These are phyloP conservation scores for Drosophila navojoa DNA, from an alignment of 1,140 invertebrate genomes.

Conservation along the genomic window DNA sequence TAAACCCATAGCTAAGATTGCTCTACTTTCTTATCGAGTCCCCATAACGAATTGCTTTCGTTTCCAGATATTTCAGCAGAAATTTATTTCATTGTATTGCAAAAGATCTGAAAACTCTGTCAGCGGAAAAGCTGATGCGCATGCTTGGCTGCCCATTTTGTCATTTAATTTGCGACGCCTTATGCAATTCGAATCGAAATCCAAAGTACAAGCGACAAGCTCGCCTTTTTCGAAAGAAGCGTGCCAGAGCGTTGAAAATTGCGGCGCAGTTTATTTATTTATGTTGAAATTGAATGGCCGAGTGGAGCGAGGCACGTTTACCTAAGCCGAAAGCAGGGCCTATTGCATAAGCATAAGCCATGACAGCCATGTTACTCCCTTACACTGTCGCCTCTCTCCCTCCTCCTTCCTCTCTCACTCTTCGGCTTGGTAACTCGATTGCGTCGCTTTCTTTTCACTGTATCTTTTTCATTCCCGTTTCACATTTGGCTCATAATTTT, in stretches of 20 bases:
- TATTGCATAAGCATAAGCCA: slow-evolving; percentile 62
- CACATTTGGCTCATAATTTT: slow-evolving; percentile 74
- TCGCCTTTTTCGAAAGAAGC: slow-evolving; percentile 50
- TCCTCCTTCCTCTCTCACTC: not conserved
- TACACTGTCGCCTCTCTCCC: not conserved
- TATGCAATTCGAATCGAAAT: slow-evolving; percentile 49
- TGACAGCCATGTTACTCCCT: slow-evolving; percentile 10
- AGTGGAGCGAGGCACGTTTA: slow-evolving; percentile 53
- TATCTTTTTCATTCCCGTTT: slow-evolving; percentile 54
- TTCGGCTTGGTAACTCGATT: slow-evolving; percentile 4
- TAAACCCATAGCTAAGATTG: too few species aligned
- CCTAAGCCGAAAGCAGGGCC: slow-evolving; percentile 50
- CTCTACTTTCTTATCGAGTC: too few species aligned
- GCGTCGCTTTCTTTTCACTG: slow-evolving; percentile 60
- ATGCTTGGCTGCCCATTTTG: slow-evolving; percentile 45
- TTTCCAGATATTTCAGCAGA: too few species aligned
- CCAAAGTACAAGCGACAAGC: slow-evolving; percentile 22
- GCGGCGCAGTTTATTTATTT: slow-evolving; percentile 57
- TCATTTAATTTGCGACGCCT: slow-evolving; percentile 52
- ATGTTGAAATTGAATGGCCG: slow-evolving; percentile 76
- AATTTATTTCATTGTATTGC: slow-evolving; percentile 42
- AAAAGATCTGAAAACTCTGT: too few species aligned
- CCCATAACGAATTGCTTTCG: too few species aligned
- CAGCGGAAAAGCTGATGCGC: slow-evolving; percentile 45
- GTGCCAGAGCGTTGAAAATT: slow-evolving; percentile 76